Percentiles rank a stretch among this genome's conserved stretches.
phyloP scores from a whole-genome alignment of 2,797 vertebrate species.

The Alosa sapidissima region DNA sequence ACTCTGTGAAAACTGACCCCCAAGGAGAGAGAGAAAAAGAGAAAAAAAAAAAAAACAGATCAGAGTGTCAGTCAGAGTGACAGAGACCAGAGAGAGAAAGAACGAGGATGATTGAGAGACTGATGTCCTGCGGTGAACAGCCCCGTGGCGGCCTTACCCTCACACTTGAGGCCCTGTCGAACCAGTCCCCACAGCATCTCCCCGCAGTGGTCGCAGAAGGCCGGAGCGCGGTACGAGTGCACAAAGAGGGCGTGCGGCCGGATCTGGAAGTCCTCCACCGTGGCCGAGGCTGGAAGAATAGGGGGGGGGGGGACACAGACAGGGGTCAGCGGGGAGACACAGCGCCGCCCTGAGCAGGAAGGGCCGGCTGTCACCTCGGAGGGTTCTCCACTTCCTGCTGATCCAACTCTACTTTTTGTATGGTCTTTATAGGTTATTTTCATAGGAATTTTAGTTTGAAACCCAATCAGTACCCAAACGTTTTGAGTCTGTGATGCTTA shows the following conservation, averaged over 20 bases:
- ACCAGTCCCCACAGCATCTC: conserved; percentile 98
- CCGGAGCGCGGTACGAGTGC: conserved; percentile 92
- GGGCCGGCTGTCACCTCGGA: no score
- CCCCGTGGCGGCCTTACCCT: conserved; percentile 73
- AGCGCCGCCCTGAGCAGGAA: no score
- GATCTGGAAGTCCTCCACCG: conserved; percentile 96
- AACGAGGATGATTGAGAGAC: background rate
- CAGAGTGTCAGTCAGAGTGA: background rate
- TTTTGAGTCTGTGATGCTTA: no score
- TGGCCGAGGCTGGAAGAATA: conserved; percentile 83
- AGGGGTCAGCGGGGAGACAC: no score
- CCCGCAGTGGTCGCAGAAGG: conserved; percentile 97
- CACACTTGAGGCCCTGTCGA: conserved; percentile 95
- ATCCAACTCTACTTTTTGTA: no score
- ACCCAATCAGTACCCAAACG: no score
- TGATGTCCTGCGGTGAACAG: background rate
- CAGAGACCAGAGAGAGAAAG: background rate
- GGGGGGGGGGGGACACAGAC: background rate
- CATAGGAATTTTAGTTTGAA: no score
- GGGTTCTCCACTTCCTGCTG: no score
- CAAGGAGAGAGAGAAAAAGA: background rate
- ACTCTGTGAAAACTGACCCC: background rate
- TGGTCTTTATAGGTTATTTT: no score
- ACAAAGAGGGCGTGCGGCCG: conserved; percentile 93
- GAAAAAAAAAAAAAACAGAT: background rate